Evolutionary conservation across 1,140 invertebrate genomes (phyloP), one percentile per base, ranked within the genome.

Genomic region (Cherax destructor): DNA sequence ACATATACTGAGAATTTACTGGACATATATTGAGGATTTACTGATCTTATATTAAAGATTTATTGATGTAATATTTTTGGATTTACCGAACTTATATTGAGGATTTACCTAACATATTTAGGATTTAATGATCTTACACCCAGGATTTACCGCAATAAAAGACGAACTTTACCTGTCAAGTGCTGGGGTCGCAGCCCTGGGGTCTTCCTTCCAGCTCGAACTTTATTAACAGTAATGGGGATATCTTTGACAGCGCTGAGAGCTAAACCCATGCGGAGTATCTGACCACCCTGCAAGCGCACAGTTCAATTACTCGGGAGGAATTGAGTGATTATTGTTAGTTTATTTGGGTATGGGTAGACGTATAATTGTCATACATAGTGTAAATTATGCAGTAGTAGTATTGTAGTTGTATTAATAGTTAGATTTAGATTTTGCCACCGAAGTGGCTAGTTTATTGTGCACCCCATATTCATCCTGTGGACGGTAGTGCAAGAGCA

Each of bases 111-210:
- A 41, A 41, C 30, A 41, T 41, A 41, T 1, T 41, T 41, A 41
- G 30, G 30, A 41, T 41, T 41, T 41, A 41, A 6, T 74, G 7
- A 76, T 5, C 10, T 69, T 6, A 65, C 30, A 1, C 30, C 30
- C 30, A 1, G 30, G 30, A 41, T 41, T 41, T 49, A 50, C 56
- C 4, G 4, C 61, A 69, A 72, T 24, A 24, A 49, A 30, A 79
- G 50, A n/a, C n/a, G 21, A 65, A 77, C 13, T 41, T 61, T 93
- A 96, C 97, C 98, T 95, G 96, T 97, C 89, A 98, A 94, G 95
- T 99, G 98, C 94, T 99, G 98, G 72, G 97, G 96, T 87, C 97
- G 96, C 24, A 99, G 95, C 1, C 98, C 98, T 13, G 97, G 97
- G 93, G 97, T 97, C 52, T 95, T 95, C 77, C 98, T 95, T 3